phyloP scores from a whole-genome alignment of 1,140 invertebrate genomes.

The Drosophila arizonae region DNA sequence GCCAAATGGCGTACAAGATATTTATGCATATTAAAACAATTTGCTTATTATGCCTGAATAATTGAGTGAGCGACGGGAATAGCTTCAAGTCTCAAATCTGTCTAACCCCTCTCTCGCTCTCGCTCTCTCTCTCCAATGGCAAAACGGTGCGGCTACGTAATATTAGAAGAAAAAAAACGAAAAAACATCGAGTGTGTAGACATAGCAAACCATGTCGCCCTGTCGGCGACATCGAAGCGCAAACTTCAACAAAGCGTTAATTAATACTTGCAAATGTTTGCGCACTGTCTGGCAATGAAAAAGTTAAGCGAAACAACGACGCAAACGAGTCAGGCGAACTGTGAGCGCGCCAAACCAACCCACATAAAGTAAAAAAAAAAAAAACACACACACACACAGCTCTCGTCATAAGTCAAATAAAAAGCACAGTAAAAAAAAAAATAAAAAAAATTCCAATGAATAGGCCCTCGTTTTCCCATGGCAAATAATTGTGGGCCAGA shows the following conservation, averaged over 20 bases:
- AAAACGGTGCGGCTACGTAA: constrained; percentile 67
- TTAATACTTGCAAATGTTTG: constrained; percentile 81
- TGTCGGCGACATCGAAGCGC: constrained; percentile 72
- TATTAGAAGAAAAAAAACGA: constrained; percentile 42
- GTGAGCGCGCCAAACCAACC: constrained; percentile 8
- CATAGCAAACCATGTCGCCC: constrained; percentile 36
- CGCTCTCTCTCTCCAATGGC: constrained; percentile 9
- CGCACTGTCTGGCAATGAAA: constrained; percentile 79
- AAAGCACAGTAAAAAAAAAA: constrained; percentile 62
- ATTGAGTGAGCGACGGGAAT: constrained; percentile 66
- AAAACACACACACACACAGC: constrained; percentile 50
- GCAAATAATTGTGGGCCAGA: constrained; percentile 57
- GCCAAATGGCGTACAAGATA: constrained; percentile 81
- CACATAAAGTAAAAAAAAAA: constrained; percentile 23
- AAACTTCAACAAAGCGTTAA: constrained; percentile 82
- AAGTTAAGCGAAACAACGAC: constrained; percentile 69
- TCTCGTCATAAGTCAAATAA: constrained; percentile 80
- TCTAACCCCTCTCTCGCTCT: not conserved
- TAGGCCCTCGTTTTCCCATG: constrained; percentile 57
- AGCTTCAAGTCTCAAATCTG: not conserved
- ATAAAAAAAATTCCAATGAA: constrained; percentile 59
- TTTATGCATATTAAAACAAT: constrained; percentile 82
- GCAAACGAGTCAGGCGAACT: constrained; percentile 52
- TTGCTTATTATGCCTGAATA: constrained; percentile 82
- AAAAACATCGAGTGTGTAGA: constrained; percentile 23